Base-by-base conservation (phyloP, 2,797 vertebrate genomes). In the Siniperca scherzeri region DNA sequence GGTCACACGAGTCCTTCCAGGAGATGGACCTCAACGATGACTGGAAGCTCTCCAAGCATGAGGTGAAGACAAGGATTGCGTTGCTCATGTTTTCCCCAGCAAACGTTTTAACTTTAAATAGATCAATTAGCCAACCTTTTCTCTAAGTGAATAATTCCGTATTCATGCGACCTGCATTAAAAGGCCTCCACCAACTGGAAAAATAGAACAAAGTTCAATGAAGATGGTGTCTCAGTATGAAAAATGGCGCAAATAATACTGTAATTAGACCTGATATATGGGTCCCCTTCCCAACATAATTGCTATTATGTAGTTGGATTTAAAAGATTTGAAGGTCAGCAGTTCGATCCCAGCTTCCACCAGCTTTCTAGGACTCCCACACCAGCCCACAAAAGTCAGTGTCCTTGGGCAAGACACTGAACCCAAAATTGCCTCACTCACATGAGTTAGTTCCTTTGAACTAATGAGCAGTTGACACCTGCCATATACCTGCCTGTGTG, bases 1-100 rank as follows among this genome's bases (percentile, higher is more conserved):
- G 98, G 71, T 99, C 99, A 30, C 98, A 99, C 4, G 98, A 99
- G 72, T 98, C 98, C 6, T 99, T 99, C 91, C 98, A 99, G 92
- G 97, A 99, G 88, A 99, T 99, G 98, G 98, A 99, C 90, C 97
- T 99, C 70, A 97, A 99, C 2, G 98, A 99, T 85, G 98, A 99
- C 91, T 99, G 99, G 98, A 99, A 92, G 62, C 96, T 99, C 19
- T 99, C 99, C 76, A 98, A 93, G 90, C 77, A 94, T 1, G 99
- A 99, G 97, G 98, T 98, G 86, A 91, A 72, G 16, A 64, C 57
- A 38, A 38, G 14, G 6, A 22, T 52, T 52, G 25, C 4, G 1
- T 12, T 56, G 13, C 6, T 65, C 7, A 4, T 36, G 13, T 36
- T 75, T 30, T 42, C 10, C 17, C 17, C 7, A 9, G 17, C 19